These are phyloP conservation scores for Chrysemys picta DNA, from an alignment of 2,113 vertebrate species.

Conservation along the genomic window DNA sequence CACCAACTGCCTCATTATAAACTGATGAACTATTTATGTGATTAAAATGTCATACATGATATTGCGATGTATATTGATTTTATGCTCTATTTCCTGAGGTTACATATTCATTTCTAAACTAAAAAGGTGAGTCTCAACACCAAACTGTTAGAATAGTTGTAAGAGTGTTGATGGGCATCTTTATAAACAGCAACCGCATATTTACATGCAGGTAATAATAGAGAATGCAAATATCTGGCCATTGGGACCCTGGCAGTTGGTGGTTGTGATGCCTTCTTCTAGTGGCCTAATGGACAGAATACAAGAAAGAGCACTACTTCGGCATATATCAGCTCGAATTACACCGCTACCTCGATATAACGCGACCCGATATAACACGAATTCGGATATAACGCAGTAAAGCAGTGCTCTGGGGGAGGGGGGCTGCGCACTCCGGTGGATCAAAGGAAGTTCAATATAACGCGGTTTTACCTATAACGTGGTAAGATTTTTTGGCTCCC, in stretches of 20 bases:
- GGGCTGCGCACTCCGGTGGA: too few species aligned
- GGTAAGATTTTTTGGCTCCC: too few species aligned
- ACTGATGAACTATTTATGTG: conserved; percentile 53
- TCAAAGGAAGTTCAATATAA: too few species aligned
- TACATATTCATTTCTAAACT: conserved; percentile 10
- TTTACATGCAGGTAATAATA: not conserved
- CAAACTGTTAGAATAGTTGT: not conserved
- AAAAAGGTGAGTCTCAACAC: not conserved
- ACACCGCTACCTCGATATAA: too few species aligned
- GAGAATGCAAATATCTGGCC: not conserved
- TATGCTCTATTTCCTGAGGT: conserved; percentile 77
- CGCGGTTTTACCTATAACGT: too few species aligned
- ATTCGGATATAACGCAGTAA: too few species aligned
- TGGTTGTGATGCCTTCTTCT: not conserved
- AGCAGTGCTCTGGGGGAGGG: too few species aligned
- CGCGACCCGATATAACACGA: too few species aligned
- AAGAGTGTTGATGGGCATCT: not conserved
- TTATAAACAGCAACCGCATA: not conserved
- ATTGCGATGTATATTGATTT: conserved; percentile 61
- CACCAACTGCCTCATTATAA: conserved; percentile 39
- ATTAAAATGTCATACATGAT: conserved; percentile 59
- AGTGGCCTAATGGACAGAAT: not conserved
- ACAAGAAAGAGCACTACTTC: not conserved
- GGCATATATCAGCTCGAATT: not conserved
- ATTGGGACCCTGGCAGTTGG: not conserved